A percentile compares a stretch with the other conserved stretches of the same genome.
Conservation (phyloP, 2,113 vertebrate species). For the Jaculus jaculus region DNA sequence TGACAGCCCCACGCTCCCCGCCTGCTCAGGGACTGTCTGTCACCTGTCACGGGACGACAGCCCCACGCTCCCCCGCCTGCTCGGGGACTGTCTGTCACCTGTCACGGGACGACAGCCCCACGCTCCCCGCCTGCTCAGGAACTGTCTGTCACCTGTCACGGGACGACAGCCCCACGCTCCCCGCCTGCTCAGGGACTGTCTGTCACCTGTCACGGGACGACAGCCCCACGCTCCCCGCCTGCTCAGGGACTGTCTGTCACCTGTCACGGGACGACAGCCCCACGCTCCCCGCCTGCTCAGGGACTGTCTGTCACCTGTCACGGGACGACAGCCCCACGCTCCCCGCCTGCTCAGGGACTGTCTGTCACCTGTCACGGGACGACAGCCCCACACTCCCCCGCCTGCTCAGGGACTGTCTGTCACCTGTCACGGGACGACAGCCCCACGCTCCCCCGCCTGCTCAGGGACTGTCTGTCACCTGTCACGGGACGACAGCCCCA, state of each 20-base stretch:
- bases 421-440: neutral
- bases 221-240: neutral
- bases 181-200: neutral
- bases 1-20: neutral
- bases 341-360: neutral
- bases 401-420: neutral
- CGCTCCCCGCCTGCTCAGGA: neutral
- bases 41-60: neutral
- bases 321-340: neutral
- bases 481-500: neutral
- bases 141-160: neutral
- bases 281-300: neutral
- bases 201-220: neutral
- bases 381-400: neutral
- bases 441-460: neutral
- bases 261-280: neutral
- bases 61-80: neutral
- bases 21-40: neutral
- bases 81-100: neutral
- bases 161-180: neutral
- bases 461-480: neutral
- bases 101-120: neutral
- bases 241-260: neutral
- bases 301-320: neutral
- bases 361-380: neutral